phyloP scores from a whole-genome alignment of 2,888 invertebrate genomes.

The Cerceris ruficornis region DNA sequence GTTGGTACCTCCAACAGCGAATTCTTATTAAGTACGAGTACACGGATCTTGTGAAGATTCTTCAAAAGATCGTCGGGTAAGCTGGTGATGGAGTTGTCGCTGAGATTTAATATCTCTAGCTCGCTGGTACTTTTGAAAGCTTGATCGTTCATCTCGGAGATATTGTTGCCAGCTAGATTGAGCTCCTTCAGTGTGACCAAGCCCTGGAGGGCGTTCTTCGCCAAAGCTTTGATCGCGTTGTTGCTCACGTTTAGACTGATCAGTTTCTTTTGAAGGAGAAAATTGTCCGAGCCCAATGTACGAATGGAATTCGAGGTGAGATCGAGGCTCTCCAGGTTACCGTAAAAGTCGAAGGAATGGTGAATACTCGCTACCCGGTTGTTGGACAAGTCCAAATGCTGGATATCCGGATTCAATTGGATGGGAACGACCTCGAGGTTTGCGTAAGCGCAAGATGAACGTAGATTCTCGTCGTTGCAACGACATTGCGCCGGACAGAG shows the following conservation, averaged over 20 bases:
- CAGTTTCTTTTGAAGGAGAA: constrained; percentile 89
- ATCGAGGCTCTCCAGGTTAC: constrained; percentile 90
- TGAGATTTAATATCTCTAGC: constrained; percentile 89
- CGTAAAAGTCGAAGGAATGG: constrained; percentile 91
- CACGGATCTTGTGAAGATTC: constrained; percentile 87
- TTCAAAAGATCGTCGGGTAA: constrained; percentile 88
- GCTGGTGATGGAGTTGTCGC: constrained; percentile 89
- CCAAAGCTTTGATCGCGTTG: constrained; percentile 88
- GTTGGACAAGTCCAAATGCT: constrained; percentile 91
- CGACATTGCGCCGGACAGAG: constrained; percentile 91
- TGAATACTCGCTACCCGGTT: constrained; percentile 91
- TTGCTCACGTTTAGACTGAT: constrained; percentile 89
- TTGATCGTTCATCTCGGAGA: constrained; percentile 87
- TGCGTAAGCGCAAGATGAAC: constrained; percentile 90
- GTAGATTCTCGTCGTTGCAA: constrained; percentile 90
- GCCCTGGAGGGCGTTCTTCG: constrained; percentile 90
- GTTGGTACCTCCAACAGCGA: constrained; percentile 90
- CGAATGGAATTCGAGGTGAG: constrained; percentile 91
- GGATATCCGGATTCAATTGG: constrained; percentile 93
- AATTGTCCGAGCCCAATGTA: constrained; percentile 91
- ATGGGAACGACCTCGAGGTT: constrained; percentile 93
- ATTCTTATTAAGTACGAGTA: constrained; percentile 90
- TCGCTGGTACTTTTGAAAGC: constrained; percentile 91
- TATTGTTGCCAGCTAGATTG: constrained; percentile 90
- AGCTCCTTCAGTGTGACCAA: constrained; percentile 86